Evolutionary conservation across 1,140 invertebrate genomes (phyloP), one percentile per base, ranked within the genome.

Genomic region (Chironomus tepperi): DNA sequence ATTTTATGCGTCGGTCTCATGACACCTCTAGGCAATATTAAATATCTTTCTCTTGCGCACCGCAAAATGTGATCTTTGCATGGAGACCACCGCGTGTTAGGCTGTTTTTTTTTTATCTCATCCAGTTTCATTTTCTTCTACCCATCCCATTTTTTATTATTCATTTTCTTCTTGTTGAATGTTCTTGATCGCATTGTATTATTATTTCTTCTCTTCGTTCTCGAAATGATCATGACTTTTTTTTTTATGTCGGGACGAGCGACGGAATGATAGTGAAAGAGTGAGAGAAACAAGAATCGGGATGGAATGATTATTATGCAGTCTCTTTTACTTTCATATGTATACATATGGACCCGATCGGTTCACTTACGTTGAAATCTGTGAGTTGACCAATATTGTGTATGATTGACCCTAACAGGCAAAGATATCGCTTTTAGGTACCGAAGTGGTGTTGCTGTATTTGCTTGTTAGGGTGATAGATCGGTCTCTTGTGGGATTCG

Each of bases 61-160:
- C 24, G 24, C 24, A 34, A 34, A 34, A 34, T 34, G 24, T 34
- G 24, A 9, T 70, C 19, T 18, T 70, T 70, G 16, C 16, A 12
- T 18, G 9, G 10, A 70, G 65, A 70, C 65, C 65, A 70, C 65
- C 65, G 65, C 65, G 65, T 21, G 16, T 70, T 21, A 70, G n/a
- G n/a, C n/a, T n/a, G n/a, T n/a, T n/a, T 15, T 57, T 57, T 57
- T 57, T 70, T 70, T 70, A 70, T 70, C 65, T 70, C 65, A 70
- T 70, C 65, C 65, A 70, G 65, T 70, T 70, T 19, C n/a, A 57
- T 57, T 70, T 70, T 18, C 64, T 67, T 57, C 47, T 67, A 18
- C 64, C 64, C 64, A 67, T 67, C 64, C 64, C 64, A 67, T 8
- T 16, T 67, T 67, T 19, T 19, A 18, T 8, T 70, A 18, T 19